Evolutionary conservation across 2,113 vertebrate species (phyloP).

Genomic region (Agapornis roseicollis): DNA sequence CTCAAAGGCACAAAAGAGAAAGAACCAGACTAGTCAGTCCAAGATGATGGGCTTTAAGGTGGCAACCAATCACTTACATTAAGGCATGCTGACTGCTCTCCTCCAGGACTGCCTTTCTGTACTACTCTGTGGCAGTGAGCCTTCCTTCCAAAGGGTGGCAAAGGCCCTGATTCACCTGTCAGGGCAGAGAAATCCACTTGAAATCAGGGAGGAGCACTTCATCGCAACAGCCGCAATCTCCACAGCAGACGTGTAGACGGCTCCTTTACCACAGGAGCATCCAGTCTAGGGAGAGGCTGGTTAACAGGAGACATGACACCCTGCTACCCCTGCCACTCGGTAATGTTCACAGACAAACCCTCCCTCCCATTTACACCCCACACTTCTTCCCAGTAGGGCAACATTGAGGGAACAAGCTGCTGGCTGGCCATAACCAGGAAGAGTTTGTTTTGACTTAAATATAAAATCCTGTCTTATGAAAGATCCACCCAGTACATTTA

Average conservation of each 20-base stretch:
- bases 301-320: background rate
- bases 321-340: background rate
- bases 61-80: background rate
- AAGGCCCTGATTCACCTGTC: background rate
- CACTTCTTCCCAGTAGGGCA: background rate
- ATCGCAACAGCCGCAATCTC: background rate
- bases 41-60: background rate
- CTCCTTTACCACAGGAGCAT: background rate
- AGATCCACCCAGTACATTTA: background rate
- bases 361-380: background rate
- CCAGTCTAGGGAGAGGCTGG: background rate
- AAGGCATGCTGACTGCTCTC: background rate
- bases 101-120: background rate
- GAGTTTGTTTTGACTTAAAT: background rate
- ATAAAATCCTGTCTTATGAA: background rate
- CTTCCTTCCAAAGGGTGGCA: background rate
- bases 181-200: background rate
- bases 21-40: constrained; percentile 30
- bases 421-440: background rate
- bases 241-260: background rate
- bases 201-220: background rate
- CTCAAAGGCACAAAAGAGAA: constrained; percentile 7
- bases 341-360: background rate
- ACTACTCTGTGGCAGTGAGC: rapidly evolving
- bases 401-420: background rate